phyloP scores from a whole-genome alignment of 2,113 vertebrate species.

The Petrocephalus microphthalmus region DNA sequence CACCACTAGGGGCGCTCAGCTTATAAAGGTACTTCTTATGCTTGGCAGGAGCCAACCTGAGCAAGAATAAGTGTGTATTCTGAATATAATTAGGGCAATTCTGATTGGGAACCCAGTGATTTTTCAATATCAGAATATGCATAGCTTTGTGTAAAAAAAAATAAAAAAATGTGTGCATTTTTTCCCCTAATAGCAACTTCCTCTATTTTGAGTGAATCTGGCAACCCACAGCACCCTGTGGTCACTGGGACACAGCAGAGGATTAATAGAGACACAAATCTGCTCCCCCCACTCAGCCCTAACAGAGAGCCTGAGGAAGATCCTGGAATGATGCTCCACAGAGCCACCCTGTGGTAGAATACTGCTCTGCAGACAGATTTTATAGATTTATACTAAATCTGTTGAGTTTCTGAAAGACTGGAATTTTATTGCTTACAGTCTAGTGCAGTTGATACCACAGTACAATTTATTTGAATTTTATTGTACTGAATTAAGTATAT shows the following conservation, averaged over 20 bases:
- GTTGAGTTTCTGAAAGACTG: background rate
- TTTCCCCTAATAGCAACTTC: background rate
- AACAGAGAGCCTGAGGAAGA: background rate
- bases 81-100: background rate
- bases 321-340: background rate
- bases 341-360: slow-evolving; percentile 14
- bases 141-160: background rate
- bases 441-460: background rate
- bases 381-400: background rate
- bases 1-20: too few relatives aligned
- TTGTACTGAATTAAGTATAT: background rate
- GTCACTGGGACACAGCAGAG: slow-evolving; percentile 11
- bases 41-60: too few relatives aligned
- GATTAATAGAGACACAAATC: background rate
- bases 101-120: background rate
- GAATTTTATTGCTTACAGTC: background rate
- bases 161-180: background rate
- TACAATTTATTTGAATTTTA: background rate
- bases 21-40: too few relatives aligned
- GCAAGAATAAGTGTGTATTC: background rate
- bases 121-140: background rate
- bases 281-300: background rate
- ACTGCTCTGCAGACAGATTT: background rate
- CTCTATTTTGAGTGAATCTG: slow-evolving; percentile 5
- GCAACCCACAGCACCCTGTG: slow-evolving; percentile 5